Base-by-base conservation (phyloP, 35 echinoderm and acorn worm species). In the Anneissia japonica region DNA sequence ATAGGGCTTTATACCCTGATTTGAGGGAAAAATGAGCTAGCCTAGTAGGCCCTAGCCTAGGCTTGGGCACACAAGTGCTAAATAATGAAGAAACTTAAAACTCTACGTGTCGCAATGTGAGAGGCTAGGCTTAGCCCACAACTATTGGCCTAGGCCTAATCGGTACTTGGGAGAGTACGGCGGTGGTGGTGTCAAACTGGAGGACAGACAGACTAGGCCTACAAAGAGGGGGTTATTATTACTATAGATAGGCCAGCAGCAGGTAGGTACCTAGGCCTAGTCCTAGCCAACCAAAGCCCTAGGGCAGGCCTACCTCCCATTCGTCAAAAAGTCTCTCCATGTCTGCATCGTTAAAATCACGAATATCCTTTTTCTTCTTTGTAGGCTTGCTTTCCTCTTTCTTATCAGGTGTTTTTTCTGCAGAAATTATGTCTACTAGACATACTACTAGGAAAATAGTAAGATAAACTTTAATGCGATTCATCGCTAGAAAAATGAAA, bases 301-400 rank as follows among this genome's bases (percentile, higher is more conserved):
- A n/a, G n/a, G n/a, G n/a, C 0, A 38, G 34, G 35, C 92, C 83
- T 79, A 99, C 96, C 85, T 99, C 96, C 96, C 96, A 99, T 72
- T 99, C 89, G 21, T 89, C 72, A 64, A 94, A 99, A 32, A 99
- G 36, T 73, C 92, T 85, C 77, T 99, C 91, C 46, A 99, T 76
- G 38, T 99, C 96, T 14, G 92, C 96, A 81, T 99, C 96, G 45
- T 79, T 94, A 81, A 94, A 99, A 77, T 99, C 96, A 23, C 89
- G 78, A 74, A 91, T 46, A 76, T 94, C 92, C 85, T 99, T 99
- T 76, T 94, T 93, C 85, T 99, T 99, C 37, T 90, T 90, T 32
- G 85, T 73, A 26, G 82, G 81, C 28, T 90, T 88, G 32, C 26
- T 51, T 41, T 93, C 84, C 76, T 74, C 29, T 72, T 88, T 79